Base-by-base conservation (phyloP, 2,888 invertebrate species). In the Ischnura elegans region DNA sequence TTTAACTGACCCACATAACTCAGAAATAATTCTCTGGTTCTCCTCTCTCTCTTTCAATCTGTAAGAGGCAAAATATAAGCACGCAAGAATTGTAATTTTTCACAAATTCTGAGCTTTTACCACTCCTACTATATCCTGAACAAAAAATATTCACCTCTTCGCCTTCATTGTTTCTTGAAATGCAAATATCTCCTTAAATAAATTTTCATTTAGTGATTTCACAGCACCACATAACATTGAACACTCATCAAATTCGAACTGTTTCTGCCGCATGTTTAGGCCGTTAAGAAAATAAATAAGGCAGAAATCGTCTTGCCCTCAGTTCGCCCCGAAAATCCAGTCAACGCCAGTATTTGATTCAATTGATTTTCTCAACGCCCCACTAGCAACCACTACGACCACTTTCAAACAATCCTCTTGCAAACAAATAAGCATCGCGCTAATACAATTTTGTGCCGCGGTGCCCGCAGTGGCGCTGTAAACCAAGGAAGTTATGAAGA, bases 101-200 rank as follows among this genome's bases (percentile, higher is more conserved):
- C 16, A 36, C 3, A 85, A 6, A 21, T 42, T 43, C 21, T 43
- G 85, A n/a, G n/a, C n/a, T n/a, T n/a, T n/a, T n/a, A n/a, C n/a
- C n/a, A n/a, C n/a, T 3, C 25, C 8, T 29, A 0, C 29, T n/a
- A n/a, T 29, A 42, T 29, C 10, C 13, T 6, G 25, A 25, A 45
- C n/a, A 47, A 47, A 47, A 47, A 47, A 16, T 87, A 25, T 2
- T 66, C 25, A 90, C 90, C 90, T 90, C 43, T 61, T 90, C 21
- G 43, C 42, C 47, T 43, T 90, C 66, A 90, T 90, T n/a, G 43
- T 66, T 43, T 90, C 90, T 90, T 90, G 90, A 61, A 36, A 90
- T 0, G 43, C 43, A 55, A n/a, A 90, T 45, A 90, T 66, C 61
- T 90, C 90, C 45, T 90, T 90, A 13, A 55, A 45, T 42, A 36